Evolutionary conservation across 2,888 invertebrate species (phyloP).

Genomic region (Synanthedon myopaeformis): DNA sequence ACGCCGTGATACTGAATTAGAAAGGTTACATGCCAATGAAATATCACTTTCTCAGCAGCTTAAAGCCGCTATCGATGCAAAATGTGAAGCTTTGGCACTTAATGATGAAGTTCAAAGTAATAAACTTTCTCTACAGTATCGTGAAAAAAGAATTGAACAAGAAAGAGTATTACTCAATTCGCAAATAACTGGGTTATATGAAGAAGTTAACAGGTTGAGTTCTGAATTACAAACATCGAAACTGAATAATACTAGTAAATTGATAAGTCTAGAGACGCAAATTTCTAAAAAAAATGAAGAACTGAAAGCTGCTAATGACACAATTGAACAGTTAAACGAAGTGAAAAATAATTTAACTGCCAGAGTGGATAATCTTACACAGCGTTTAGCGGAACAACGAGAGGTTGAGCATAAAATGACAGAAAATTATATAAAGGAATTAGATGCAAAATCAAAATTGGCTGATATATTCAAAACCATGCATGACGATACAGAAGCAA

Average conservation of each 20-base stretch:
- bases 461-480: slow-evolving; percentile 86
- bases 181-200: slow-evolving; percentile 82
- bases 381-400: slow-evolving; percentile 79
- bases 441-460: slow-evolving; percentile 86
- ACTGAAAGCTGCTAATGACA: slow-evolving; percentile 77
- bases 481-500: slow-evolving; percentile 81
- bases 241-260: slow-evolving; percentile 74
- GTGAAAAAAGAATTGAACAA: slow-evolving; percentile 86
- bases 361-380: slow-evolving; percentile 76
- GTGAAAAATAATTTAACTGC: slow-evolving; percentile 75
- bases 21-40: slow-evolving; percentile 78
- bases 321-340: slow-evolving; percentile 76
- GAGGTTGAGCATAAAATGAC: slow-evolving; percentile 81
- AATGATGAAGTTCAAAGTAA: slow-evolving; percentile 85
- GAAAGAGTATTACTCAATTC: slow-evolving; percentile 81
- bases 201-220: slow-evolving; percentile 82
- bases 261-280: slow-evolving; percentile 79
- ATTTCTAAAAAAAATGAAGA: slow-evolving; percentile 85
- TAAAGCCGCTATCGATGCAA: slow-evolving; percentile 79
- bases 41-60: slow-evolving; percentile 79
- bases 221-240: slow-evolving; percentile 82
- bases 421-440: slow-evolving; percentile 82
- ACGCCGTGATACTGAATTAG: slow-evolving; percentile 78
- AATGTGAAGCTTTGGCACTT: slow-evolving; percentile 85
- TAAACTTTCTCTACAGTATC: slow-evolving; percentile 82